Percentiles rank a stretch among this genome's conserved stretches.
phyloP scores from a whole-genome alignment of 2,888 invertebrate species.

The Aproaerema taeniolella region DNA sequence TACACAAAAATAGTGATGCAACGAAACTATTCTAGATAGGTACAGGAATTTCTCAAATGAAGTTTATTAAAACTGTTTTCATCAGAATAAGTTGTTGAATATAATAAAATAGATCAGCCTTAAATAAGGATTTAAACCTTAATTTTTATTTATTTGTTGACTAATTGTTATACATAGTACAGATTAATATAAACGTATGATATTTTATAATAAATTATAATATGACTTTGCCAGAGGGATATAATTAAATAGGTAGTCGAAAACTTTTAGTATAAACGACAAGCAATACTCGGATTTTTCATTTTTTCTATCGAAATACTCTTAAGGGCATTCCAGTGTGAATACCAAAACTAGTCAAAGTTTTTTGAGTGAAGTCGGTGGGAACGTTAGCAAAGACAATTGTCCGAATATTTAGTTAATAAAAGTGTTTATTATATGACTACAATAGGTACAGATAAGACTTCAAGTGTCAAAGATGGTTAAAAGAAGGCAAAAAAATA shows the following conservation, averaged over 20 bases:
- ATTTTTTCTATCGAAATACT: constrained; percentile 69
- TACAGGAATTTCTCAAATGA: constrained; percentile 29
- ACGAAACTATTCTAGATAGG: constrained; percentile 54
- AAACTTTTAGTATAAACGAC: constrained; percentile 73
- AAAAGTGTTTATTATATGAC: no score
- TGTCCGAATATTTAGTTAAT: no score
- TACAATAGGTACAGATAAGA: not conserved
- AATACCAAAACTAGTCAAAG: constrained; percentile 38
- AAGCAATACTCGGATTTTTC: constrained; percentile 75
- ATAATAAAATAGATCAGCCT: constrained; percentile 37
- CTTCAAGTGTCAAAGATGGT: not conserved
- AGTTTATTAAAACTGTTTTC: constrained; percentile 10
- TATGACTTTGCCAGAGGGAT: constrained; percentile 69
- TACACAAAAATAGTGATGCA: constrained; percentile 43
- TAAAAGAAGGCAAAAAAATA: not conserved
- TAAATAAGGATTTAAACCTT: constrained; percentile 32
- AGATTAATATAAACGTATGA: constrained; percentile 29
- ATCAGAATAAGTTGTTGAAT: constrained; percentile 11
- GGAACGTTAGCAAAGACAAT: no score
- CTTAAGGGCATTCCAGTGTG: constrained; percentile 43
- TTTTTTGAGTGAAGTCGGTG: no score
- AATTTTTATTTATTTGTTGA: constrained; percentile 27
- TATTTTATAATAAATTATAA: constrained; percentile 25
- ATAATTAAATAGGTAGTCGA: constrained; percentile 68
- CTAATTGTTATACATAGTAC: constrained; percentile 37